These are phyloP conservation scores for Campylomormyrus numenius DNA, from an alignment of 2,113 vertebrate genomes.

Conservation along the genomic window DNA sequence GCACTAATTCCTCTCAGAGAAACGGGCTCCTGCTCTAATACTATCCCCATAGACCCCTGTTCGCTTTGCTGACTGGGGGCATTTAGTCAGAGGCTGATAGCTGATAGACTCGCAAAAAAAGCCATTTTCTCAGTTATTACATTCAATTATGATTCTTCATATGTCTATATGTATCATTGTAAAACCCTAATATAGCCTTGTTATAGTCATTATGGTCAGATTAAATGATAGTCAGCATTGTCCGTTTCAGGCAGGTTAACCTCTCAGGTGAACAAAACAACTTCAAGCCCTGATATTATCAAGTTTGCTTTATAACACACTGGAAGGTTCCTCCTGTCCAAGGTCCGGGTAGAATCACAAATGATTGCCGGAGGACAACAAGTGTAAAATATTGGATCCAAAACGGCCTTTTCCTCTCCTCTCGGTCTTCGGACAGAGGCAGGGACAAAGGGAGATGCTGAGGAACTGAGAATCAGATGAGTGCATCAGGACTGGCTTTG, in stretches of 20 bases:
- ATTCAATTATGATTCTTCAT: background rate
- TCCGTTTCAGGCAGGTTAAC: background rate
- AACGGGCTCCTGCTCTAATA: background rate
- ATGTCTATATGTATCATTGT: background rate
- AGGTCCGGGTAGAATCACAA: background rate
- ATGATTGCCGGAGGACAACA: background rate
- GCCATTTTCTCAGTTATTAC: background rate
- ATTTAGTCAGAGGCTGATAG: background rate
- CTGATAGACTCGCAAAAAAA: background rate
- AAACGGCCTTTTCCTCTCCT: too few species aligned
- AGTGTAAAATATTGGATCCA: background rate
- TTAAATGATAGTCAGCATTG: background rate
- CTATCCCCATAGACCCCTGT: background rate
- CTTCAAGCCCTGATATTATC: background rate
- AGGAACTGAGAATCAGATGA: too few species aligned
- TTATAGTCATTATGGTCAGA: background rate
- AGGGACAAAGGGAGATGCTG: too few species aligned
- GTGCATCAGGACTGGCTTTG: too few species aligned
- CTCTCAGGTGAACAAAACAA: background rate
- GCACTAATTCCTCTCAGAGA: background rate
- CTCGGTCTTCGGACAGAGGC: too few species aligned
- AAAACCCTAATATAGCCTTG: background rate
- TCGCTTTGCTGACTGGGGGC: background rate
- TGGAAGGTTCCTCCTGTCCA: background rate
- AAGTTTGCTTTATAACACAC: background rate